phyloP scores from a whole-genome alignment of 2,113 vertebrate species.

The Notechis scutatus region DNA sequence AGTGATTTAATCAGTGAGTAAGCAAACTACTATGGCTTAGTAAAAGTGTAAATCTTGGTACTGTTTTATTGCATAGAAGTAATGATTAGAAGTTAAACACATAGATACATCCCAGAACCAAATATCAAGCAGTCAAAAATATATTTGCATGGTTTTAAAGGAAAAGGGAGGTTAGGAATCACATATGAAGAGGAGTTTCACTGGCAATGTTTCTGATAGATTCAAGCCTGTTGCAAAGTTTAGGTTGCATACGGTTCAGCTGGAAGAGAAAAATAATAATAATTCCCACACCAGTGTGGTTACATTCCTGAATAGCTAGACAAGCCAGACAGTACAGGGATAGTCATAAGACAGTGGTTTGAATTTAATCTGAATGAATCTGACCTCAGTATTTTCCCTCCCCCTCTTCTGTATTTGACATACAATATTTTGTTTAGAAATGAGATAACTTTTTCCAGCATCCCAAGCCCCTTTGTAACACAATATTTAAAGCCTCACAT shows the following conservation, averaged over 20 bases:
- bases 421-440: neutral
- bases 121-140: neutral
- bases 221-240: neutral
- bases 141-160: neutral
- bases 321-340: conserved; percentile 10
- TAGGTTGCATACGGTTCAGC: neutral
- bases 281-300: neutral
- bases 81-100: neutral
- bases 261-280: neutral
- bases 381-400: neutral
- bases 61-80: neutral
- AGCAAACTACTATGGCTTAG: neutral
- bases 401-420: fast-evolving
- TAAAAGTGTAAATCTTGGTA: neutral
- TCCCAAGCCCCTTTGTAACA: neutral
- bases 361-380: neutral
- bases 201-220: neutral
- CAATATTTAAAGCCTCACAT: neutral
- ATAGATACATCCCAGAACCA: neutral
- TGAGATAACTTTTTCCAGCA: neutral
- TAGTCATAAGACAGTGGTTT: conserved; percentile 16
- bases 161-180: no score
- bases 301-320: conserved; percentile 19
- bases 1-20: neutral
- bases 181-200: neutral